phyloP scores from a whole-genome alignment of 2,797 vertebrate genomes.

The Chelon auratus region DNA sequence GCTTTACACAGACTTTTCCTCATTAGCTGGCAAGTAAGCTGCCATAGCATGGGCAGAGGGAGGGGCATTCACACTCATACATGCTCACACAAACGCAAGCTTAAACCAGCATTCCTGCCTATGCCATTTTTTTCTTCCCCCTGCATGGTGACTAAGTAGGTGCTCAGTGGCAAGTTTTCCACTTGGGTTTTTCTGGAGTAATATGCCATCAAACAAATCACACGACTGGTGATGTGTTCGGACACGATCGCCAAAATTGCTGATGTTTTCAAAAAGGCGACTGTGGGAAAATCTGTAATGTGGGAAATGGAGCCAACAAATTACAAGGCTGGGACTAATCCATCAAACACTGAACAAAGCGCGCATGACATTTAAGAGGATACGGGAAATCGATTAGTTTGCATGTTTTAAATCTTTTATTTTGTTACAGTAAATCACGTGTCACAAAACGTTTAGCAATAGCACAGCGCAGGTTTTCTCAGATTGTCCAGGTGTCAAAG shows the following conservation, averaged over 20 bases:
- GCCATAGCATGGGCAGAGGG: conserved; percentile 39
- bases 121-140: background rate
- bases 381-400: background rate
- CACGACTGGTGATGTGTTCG: conserved; percentile 33
- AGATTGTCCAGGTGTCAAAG: background rate
- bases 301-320: conserved; percentile 7
- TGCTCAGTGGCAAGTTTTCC: conserved; percentile 59
- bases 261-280: background rate
- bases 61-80: conserved; percentile 53
- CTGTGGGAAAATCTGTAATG: conserved; percentile 45
- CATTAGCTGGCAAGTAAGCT: conserved; percentile 15
- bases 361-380: background rate
- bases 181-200: conserved; percentile 28
- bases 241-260: conserved; percentile 7
- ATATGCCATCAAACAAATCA: conserved; percentile 10
- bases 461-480: too few relatives aligned
- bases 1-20: conserved; percentile 22
- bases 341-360: background rate
- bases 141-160: conserved; percentile 56
- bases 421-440: too few relatives aligned
- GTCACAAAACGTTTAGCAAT: too few relatives aligned
- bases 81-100: conserved; percentile 33
- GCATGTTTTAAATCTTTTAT: background rate
- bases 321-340: background rate
- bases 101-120: conserved; percentile 43